A percentile compares a stretch with the other conserved stretches of the same genome.
Conservation (phyloP, 2,797 vertebrate genomes). For the Danio aesculapii region DNA sequence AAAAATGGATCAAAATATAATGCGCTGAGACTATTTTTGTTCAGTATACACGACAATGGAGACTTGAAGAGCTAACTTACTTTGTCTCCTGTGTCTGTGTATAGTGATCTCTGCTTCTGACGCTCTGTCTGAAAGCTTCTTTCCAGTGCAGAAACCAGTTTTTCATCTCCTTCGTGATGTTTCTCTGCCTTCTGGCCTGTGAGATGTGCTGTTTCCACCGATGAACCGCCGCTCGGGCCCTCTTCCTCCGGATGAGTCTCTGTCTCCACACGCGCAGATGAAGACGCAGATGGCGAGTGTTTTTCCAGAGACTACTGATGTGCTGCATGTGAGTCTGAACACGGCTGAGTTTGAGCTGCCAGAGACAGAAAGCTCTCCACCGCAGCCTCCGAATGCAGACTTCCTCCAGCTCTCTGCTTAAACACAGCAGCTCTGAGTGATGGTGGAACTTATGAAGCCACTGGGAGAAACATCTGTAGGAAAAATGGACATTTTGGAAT, state of each 20-base stretch:
- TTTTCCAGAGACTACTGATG: neutral
- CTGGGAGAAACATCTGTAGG: constrained; percentile 3
- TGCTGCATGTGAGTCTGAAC: neutral
- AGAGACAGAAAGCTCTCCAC: neutral
- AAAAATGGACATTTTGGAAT: neutral
- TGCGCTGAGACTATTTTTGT: too few relatives aligned
- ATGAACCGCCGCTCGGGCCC: neutral
- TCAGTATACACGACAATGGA: too few relatives aligned
- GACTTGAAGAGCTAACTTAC: constrained; percentile 4
- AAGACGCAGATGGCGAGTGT: neutral
- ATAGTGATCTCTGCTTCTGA: constrained; percentile 7
- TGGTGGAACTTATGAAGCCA: constrained; percentile 2
- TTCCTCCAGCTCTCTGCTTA: neutral
- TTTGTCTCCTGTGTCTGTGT: constrained; percentile 10
- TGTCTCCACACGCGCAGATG: constrained; percentile 27
- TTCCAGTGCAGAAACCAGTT: constrained; percentile 29
- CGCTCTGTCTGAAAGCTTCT: neutral
- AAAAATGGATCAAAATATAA: too few relatives aligned
- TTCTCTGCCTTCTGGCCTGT: neutral
- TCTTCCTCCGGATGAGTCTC: constrained; percentile 16
- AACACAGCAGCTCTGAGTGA: neutral
- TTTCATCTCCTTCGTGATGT: neutral
- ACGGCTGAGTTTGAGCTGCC: neutral
- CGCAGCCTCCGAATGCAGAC: neutral
- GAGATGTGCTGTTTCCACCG: constrained; percentile 26